Evolutionary conservation across 2,113 vertebrate genomes (phyloP).

Genomic region (Hypomesus transpacificus): DNA sequence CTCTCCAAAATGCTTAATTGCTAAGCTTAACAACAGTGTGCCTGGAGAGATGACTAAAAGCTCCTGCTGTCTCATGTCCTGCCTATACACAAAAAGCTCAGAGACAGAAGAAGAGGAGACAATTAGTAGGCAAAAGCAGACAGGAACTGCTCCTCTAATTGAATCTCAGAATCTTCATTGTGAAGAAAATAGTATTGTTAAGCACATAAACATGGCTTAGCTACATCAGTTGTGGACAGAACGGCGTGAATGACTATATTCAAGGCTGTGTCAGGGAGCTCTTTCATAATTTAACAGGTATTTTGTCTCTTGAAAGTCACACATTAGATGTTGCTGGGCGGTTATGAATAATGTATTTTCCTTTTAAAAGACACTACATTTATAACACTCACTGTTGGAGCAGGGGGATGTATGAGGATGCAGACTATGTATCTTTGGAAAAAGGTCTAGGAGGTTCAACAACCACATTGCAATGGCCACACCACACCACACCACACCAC

Average conservation of each 20-base stretch:
- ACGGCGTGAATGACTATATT: too few relatives aligned
- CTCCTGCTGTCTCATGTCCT: slow-evolving; percentile 42
- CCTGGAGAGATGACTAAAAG: slow-evolving; percentile 14
- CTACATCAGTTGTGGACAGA: too few relatives aligned
- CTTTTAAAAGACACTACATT: neutral
- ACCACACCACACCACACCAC: too few relatives aligned
- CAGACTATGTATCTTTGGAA: too few relatives aligned
- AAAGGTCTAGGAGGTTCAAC: too few relatives aligned
- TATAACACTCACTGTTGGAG: neutral
- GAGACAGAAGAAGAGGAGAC: neutral
- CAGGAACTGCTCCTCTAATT: neutral
- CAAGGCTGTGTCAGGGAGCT: too few relatives aligned
- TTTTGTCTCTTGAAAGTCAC: slow-evolving; percentile 22
- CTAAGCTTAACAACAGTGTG: slow-evolving; percentile 36
- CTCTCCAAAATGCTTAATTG: slow-evolving; percentile 39
- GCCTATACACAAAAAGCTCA: neutral
- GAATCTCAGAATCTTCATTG: neutral
- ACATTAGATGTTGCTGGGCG: neutral
- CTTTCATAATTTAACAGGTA: slow-evolving; percentile 20
- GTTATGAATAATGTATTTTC: slow-evolving; percentile 22
- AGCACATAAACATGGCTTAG: too few relatives aligned
- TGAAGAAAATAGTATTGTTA: too few relatives aligned
- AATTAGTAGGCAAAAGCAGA: neutral
- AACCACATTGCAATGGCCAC: too few relatives aligned
- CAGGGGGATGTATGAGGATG: too few relatives aligned